Conservation (phyloP, 2,113 vertebrate species). For the Bubo scandiacus region DNA sequence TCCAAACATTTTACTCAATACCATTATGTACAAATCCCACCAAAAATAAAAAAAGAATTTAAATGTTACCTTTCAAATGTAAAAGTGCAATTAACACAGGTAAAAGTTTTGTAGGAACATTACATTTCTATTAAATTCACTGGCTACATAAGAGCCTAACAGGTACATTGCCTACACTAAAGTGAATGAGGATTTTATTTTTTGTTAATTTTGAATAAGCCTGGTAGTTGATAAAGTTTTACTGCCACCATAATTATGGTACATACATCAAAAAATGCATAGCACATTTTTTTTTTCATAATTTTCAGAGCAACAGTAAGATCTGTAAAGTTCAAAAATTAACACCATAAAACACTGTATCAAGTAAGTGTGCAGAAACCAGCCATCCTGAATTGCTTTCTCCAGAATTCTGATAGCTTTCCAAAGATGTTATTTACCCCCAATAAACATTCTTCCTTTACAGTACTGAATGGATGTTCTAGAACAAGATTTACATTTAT, state of each 20-base stretch:
- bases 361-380: not conserved
- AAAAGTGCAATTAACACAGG: slow-evolving; percentile 56
- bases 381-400: not conserved
- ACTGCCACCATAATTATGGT: slow-evolving; percentile 54
- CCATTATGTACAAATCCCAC: slow-evolving; percentile 38
- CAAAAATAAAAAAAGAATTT: slow-evolving; percentile 17
- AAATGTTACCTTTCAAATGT: slow-evolving; percentile 39
- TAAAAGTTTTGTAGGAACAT: slow-evolving; percentile 3
- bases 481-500: slow-evolving; percentile 18
- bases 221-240: not conserved
- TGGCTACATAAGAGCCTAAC: not conserved
- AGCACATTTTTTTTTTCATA: slow-evolving; percentile 5
- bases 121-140: slow-evolving; percentile 11
- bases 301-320: slow-evolving; percentile 50
- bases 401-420: not conserved
- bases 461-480: slow-evolving; percentile 1
- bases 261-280: slow-evolving; percentile 39
- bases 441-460: not conserved
- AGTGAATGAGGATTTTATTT: slow-evolving; percentile 10
- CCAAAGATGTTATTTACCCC: not conserved
- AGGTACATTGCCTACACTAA: not conserved
- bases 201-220: slow-evolving; percentile 24
- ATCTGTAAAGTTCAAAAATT: slow-evolving; percentile 40
- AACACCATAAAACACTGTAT: slow-evolving; percentile 49
- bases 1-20: slow-evolving; percentile 28